Conservation (phyloP, 2,113 vertebrate species). For the Macaca fascicularis region DNA sequence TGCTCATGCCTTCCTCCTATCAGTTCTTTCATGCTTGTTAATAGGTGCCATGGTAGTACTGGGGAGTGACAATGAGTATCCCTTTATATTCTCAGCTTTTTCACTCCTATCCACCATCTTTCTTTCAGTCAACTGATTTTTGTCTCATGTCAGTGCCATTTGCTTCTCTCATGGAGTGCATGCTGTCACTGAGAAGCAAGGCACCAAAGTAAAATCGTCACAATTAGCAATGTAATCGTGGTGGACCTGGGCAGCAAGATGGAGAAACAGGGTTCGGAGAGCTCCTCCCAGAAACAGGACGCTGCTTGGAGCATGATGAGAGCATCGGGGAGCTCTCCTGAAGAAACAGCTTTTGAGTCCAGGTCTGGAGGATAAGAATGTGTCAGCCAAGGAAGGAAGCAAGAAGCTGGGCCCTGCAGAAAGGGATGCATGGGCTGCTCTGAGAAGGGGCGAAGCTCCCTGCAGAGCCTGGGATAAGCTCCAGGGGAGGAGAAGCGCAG, state of each 20-base stretch:
- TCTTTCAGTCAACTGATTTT: not conserved
- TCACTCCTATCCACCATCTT: not conserved
- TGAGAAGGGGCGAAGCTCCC: not conserved
- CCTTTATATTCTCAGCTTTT: too few species aligned
- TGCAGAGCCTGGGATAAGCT: not conserved
- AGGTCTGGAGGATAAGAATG: not conserved
- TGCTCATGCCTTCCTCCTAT: accelerated
- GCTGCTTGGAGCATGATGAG: not conserved
- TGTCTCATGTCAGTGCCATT: not conserved
- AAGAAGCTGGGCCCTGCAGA: not conserved
- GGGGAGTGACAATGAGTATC: not conserved
- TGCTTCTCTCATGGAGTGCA: not conserved
- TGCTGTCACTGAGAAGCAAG: not conserved
- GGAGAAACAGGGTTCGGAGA: not conserved
- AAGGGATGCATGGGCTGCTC: too few species aligned
- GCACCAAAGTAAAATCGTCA: not conserved
- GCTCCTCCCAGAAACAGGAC: not conserved
- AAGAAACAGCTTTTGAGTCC: not conserved
- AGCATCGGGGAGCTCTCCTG: not conserved
- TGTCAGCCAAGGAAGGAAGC: not conserved
- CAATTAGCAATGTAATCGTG: not conserved
- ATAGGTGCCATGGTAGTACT: not conserved
- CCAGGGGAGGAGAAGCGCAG: accelerated
- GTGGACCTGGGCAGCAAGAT: not conserved
- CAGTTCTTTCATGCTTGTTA: not conserved